Base-by-base conservation (phyloP, 2,797 vertebrate species). In the Cossypha dichroa region DNA sequence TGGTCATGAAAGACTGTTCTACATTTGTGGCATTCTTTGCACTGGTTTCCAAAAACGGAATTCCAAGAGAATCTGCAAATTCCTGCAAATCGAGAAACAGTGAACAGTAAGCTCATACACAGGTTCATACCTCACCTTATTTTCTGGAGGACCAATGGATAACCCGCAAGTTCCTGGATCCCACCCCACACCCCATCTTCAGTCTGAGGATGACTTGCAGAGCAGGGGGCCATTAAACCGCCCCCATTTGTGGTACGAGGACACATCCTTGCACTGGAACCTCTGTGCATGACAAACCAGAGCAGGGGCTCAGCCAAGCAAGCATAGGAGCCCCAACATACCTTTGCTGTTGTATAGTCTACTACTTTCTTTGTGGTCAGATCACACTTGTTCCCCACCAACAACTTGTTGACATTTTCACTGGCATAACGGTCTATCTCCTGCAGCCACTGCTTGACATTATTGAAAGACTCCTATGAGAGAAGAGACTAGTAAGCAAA, bases 1-100 rank as follows among this genome's bases (percentile, higher is more conserved):
- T 99, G 83, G 99, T 99, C 99, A 99, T 99, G 98, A 99, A 99
- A 98, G 99, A 99, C 98, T 99, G 99, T 98, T 99, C 99, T 98
- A 99, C 99, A 85, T 99, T 99, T 95, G 99, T 99, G 97, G 99
- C 99, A 1, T 99, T 99, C 98, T 99, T 99, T 98, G 99, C 99
- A 74, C 99, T 99, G 94, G 99, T 99, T 99, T 99, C 99, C 99
- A 99, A 99, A 98, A 99, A 99, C 3, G 99, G 99, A 97, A 99
- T 99, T 95, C 98, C 99, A 97, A 99, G 98, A 95, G 99, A 99
- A 98, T 99, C 99, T 90, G 99, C 99, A 98, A 99, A 99, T 98
- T 99, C 99, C 99, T 99, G 97, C 29, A 96, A 88, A 85, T 63
- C 0, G 38, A 97, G 68, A 95, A 82, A 95, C 26, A 94, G 68